Evolutionary conservation across 2,888 invertebrate species (phyloP).

Genomic region (Limnephilus rhombicus): DNA sequence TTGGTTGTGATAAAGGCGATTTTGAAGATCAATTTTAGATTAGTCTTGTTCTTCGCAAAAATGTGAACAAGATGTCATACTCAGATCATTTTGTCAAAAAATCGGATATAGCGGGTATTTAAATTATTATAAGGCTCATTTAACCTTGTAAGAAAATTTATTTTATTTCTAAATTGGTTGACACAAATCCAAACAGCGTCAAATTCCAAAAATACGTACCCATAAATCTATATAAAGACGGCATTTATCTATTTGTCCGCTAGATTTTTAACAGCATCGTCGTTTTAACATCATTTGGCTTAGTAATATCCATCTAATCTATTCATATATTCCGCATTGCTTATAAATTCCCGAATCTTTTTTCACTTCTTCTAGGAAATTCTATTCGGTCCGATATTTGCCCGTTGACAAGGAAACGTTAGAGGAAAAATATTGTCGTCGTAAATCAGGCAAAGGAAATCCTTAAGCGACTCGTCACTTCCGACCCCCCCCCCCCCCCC

Average conservation of each 20-base stretch:
- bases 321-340: slow-evolving; percentile 63
- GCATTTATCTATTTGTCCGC: slow-evolving; percentile 52
- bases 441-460: slow-evolving; percentile 65
- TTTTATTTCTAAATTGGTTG: background rate
- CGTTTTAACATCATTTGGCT: slow-evolving; percentile 61
- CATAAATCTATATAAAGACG: slow-evolving; percentile 3
- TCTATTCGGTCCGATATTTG: slow-evolving; percentile 31
- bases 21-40: no score
- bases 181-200: background rate
- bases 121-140: background rate
- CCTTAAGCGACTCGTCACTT: slow-evolving; percentile 65
- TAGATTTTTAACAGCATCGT: slow-evolving; percentile 35
- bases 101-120: no score
- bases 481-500: slow-evolving; percentile 46
- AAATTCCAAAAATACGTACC: background rate
- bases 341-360: slow-evolving; percentile 62
- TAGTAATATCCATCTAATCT: slow-evolving; percentile 57
- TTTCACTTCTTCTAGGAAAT: background rate
- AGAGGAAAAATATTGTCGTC: slow-evolving; percentile 66
- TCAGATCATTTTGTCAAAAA: no score
- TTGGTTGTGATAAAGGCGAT: no score
- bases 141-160: background rate
- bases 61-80: no score
- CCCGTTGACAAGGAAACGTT: slow-evolving; percentile 65
- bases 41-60: no score